These are phyloP conservation scores for Echeneis naucrates DNA, from an alignment of 2,797 vertebrate species.

Conservation along the genomic window DNA sequence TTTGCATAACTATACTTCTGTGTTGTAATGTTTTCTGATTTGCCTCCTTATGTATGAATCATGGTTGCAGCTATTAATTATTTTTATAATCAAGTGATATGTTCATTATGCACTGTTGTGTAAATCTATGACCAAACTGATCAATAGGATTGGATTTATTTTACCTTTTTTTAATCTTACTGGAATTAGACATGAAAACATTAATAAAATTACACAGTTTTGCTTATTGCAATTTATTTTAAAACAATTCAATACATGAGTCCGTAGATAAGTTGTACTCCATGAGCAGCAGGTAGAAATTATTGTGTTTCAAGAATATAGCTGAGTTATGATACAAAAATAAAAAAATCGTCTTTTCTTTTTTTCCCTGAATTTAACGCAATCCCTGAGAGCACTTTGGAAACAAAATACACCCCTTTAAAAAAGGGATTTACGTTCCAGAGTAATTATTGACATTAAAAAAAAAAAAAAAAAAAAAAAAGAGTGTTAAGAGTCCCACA, in stretches of 20 bases:
- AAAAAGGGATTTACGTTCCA: constrained; percentile 20
- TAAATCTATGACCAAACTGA: background rate
- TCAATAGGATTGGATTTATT: background rate
- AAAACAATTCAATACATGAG: constrained; percentile 57
- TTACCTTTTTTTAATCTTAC: background rate
- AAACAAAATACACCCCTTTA: constrained; percentile 29
- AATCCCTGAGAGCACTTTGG: constrained; percentile 66
- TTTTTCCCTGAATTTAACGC: constrained; percentile 26
- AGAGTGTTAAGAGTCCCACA: background rate
- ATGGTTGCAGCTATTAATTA: background rate
- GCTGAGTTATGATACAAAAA: constrained; percentile 14
- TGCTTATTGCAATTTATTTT: constrained; percentile 62
- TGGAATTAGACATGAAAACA: background rate
- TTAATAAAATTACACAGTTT: background rate
- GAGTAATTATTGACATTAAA: constrained; percentile 22
- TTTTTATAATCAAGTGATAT: background rate
- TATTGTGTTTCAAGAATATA: constrained; percentile 43
- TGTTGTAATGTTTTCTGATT: background rate
- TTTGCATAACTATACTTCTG: background rate
- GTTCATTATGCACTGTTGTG: background rate
- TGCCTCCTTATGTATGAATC: background rate
- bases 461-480: too few relatives aligned
- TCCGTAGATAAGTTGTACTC: constrained; percentile 16
- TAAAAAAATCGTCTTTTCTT: background rate
- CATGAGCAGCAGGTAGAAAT: constrained; percentile 22